Base-by-base conservation (phyloP, 2,113 vertebrate species). In the Myodes glareolus region DNA sequence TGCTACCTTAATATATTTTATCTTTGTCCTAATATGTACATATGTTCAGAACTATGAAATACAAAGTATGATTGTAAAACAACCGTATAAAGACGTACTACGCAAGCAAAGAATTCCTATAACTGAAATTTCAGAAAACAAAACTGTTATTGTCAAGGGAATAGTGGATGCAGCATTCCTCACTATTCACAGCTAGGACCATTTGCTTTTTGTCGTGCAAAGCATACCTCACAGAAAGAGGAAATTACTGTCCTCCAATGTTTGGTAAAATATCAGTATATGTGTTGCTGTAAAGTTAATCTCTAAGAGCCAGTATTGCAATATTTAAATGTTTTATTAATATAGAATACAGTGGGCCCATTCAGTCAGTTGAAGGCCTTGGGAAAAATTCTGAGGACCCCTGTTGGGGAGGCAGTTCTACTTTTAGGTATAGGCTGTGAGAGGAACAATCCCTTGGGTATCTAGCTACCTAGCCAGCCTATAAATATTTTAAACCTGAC, bases 141-240 rank as follows among this genome's bases (percentile, higher is more conserved):
- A 27, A 63, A 55, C 33, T 23, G 3, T 5, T 1, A 33, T 19
- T 65, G 29, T 21, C 12, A 81, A 17, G 6, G 5, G 36, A n/a
- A 8, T 29, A n/a, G 1, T 55, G 33, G 6, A 23, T 12, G 8
- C 11, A 50, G 4, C 2, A 9, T 23, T 75, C 4, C 7, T 5
- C 33, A 23, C 5, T 23, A 1, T 12, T 23, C 3, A 21, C 1
- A 10, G 2, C 39, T 75, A 52, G 12, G 14, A 0, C 3, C 3
- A 42, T 90, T 39, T 7, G 31, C 3, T 55, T 6, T 1, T 21
- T 47, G 13, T 68, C 3, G 5, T 36, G 19, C 7, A 68, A 29
- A 16, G 14, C 23, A 90, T 58, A 23, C 31, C n/a, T 61, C 11
- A n/a, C 5, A 9, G 2, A 13, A 68, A 78, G 21, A 5, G 14